These are phyloP conservation scores for Tetragnatha versicolor DNA, from an alignment of 1,140 invertebrate species.

Conservation along the genomic window DNA sequence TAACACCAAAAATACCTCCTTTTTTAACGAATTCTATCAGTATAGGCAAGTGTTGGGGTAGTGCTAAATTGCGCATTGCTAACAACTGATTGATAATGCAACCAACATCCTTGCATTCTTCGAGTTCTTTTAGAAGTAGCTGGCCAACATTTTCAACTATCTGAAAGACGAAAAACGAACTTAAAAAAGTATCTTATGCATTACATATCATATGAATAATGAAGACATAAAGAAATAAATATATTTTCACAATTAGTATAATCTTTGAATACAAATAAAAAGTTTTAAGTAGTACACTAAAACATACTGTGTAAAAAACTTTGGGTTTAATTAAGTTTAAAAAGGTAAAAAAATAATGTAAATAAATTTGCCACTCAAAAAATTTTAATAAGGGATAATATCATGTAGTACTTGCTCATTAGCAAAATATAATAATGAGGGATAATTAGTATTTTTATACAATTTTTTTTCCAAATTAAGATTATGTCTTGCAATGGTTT, in stretches of 20 bases:
- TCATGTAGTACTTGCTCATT: no score
- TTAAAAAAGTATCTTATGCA: slow-evolving; percentile 66
- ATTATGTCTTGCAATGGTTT: no score
- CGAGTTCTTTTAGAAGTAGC: slow-evolving; percentile 73
- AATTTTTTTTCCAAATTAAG: no score
- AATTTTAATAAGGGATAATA: no score
- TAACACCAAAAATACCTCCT: slow-evolving; percentile 33
- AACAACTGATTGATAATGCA: slow-evolving; percentile 32
- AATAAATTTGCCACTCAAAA: no score
- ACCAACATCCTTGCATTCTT: slow-evolving; percentile 57
- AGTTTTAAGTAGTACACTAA: no score
- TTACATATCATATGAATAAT: slow-evolving; percentile 63
- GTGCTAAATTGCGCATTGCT: slow-evolving; percentile 42
- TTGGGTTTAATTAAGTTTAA: no score
- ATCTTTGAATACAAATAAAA: neutral
- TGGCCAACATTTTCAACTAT: slow-evolving; percentile 65
- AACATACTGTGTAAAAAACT: neutral
- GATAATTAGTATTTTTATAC: no score
- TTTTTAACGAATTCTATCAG: slow-evolving; percentile 40
- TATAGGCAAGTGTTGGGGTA: slow-evolving; percentile 35
- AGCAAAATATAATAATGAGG: no score
- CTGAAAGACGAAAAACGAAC: neutral
- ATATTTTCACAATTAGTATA: neutral
- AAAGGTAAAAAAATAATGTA: no score
- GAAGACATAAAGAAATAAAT: slow-evolving; percentile 49